phyloP scores from a whole-genome alignment of 2,113 vertebrate genomes.

The Perca flavescens region DNA sequence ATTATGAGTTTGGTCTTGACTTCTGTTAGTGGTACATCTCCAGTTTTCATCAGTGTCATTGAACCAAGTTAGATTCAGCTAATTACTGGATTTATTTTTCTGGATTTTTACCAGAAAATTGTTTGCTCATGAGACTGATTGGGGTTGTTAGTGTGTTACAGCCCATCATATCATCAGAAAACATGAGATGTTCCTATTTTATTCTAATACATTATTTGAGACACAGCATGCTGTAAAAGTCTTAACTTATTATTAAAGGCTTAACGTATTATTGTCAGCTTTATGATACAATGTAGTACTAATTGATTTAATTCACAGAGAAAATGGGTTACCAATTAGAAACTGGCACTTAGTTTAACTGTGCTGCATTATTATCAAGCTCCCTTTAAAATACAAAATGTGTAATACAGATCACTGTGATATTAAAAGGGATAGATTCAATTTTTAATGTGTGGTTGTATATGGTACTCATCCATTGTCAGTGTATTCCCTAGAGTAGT shows the following conservation, averaged over 20 bases:
- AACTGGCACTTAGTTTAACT: background rate
- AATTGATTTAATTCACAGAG: conserved; percentile 14
- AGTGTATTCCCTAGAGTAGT: no score
- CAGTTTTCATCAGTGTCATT: conserved; percentile 18
- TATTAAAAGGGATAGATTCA: background rate
- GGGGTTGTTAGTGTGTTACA: conserved; percentile 2
- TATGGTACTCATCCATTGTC: no score
- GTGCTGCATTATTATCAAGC: background rate
- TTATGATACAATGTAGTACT: background rate
- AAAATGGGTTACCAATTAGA: background rate
- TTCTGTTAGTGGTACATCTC: background rate
- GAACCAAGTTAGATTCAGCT: conserved; percentile 17
- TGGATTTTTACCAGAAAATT: background rate
- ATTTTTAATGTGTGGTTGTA: no score
- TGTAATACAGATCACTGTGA: background rate
- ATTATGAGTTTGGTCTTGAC: background rate
- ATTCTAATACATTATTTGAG: conserved; percentile 1
- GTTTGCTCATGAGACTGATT: conserved; percentile 15
- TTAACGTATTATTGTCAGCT: background rate
- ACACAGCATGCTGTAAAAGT: background rate
- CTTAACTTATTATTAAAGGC: background rate
- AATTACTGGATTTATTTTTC: background rate
- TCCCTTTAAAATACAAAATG: background rate
- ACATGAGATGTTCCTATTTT: background rate
- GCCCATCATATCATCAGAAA: conserved; percentile 37